Evolutionary conservation across 2,797 vertebrate genomes (phyloP), one percentile per base, ranked within the genome.

Genomic region (Ispidina lecontei): DNA sequence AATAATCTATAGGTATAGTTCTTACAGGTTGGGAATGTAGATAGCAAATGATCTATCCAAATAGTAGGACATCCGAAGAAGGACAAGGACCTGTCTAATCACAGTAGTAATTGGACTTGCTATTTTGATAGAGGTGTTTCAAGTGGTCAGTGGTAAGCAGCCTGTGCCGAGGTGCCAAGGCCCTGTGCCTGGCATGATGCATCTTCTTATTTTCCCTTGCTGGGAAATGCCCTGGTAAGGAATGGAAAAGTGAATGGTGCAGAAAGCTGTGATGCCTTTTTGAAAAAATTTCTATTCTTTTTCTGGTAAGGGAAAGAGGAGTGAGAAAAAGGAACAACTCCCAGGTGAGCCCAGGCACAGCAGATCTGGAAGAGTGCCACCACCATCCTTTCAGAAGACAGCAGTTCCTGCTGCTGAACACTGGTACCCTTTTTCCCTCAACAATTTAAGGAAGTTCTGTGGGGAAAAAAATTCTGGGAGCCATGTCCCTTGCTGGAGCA

Each of bases 61-160:
- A 12, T 33, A 8, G 2, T 47, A 41, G 75, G 59, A 28, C 0
- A 0, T 5, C 22, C 33, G 28, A 43, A 44, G 29, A 75, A 89
- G 44, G 54, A 89, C 29, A 1, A 59, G 71, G 47, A 55, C 19
- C 52, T 67, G 47, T 46, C 33, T 70, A 13, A 19, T 12, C 54
- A 25, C 35, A 43, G 31, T 4, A 1, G 26, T 49, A 44, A 44
- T 16, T 73, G 67, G 33, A 54, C 12, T 44, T 71, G 26, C 17
- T 16, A 2, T 71, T 75, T 69, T 75, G 28, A 14, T 31, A 9
- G 5, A 37, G 20, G 20, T 63, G 52, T 47, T 69, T 52, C 29
- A 2, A 0, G 0, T 25, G 79, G 43, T 19, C 3, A 0, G 12
- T 10, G 68, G 64, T 58, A 47, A 49, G 46, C 17, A 33, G 55